Evolutionary conservation across 2,888 invertebrate species (phyloP).

Genomic region (Temnothorax unifasciatus): DNA sequence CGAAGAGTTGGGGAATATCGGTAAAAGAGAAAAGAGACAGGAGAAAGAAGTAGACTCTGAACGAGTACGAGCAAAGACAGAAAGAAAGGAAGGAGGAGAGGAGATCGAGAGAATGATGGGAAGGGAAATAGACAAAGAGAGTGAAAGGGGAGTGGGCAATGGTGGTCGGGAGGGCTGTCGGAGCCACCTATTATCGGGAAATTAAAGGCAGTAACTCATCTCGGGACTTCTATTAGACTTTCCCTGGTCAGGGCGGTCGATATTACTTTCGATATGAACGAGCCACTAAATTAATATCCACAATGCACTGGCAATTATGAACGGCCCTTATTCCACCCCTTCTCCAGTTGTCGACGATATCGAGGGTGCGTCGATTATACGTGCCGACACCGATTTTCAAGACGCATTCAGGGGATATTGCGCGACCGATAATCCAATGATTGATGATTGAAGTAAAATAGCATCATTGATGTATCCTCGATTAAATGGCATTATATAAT

Average conservation of each 20-base stretch:
- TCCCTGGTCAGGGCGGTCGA: constrained; percentile 81
- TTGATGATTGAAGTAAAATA: constrained; percentile 27
- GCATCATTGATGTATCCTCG: neutral
- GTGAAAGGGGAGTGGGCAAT: constrained; percentile 50
- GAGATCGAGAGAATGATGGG: constrained; percentile 28
- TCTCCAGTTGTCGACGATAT: constrained; percentile 32
- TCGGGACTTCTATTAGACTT: constrained; percentile 84
- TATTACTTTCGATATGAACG: constrained; percentile 85
- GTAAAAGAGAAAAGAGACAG: neutral
- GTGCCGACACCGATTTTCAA: constrained; percentile 44
- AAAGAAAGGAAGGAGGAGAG: constrained; percentile 55
- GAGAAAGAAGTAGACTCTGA: constrained; percentile 2
- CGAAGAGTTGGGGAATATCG: constrained; percentile 4
- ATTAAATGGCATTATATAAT: neutral
- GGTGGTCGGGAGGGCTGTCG: constrained; percentile 72
- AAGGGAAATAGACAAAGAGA: constrained; percentile 51
- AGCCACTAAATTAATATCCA: constrained; percentile 85
- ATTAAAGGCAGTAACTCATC: constrained; percentile 85
- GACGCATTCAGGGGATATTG: constrained; percentile 30
- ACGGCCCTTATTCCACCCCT: constrained; percentile 71
- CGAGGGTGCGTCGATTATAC: constrained; percentile 55
- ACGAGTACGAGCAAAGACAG: constrained; percentile 29
- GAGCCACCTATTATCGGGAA: constrained; percentile 83
- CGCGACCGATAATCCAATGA: constrained; percentile 19
- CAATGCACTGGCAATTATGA: constrained; percentile 84